A percentile compares a stretch with the other conserved stretches of the same genome.
These are phyloP conservation scores for Calyptomena viridis DNA, from an alignment of 2,113 vertebrate species.

Conservation along the genomic window DNA sequence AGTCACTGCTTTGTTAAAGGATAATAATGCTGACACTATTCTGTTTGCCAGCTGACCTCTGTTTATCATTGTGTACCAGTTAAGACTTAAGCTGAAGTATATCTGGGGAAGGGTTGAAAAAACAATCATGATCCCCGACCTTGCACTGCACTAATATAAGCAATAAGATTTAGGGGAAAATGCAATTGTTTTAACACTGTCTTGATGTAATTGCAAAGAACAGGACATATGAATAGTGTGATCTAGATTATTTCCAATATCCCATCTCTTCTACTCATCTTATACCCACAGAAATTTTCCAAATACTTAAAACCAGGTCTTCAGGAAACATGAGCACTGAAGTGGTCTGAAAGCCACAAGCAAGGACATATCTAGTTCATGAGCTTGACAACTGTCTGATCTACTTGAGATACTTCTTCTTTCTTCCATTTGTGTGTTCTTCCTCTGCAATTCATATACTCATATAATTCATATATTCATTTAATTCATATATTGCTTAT, in stretches of 20 bases:
- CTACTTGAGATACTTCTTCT: not conserved
- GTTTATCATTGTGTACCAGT: conserved; percentile 15
- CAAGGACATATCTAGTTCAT: not conserved
- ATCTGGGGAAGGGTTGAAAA: not conserved
- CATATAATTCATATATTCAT: too few relatives aligned
- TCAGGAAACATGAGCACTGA: not conserved
- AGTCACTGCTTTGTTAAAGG: conserved; percentile 39
- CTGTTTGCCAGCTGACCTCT: conserved; percentile 61
- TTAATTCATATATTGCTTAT: not conserved
- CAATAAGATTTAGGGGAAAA: not conserved
- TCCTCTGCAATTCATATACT: not conserved
- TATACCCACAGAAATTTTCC: not conserved
- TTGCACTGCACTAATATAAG: not conserved
- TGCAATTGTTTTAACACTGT: not conserved
- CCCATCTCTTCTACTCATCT: not conserved
- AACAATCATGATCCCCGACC: not conserved
- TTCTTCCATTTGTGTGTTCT: not conserved
- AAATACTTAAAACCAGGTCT: not conserved
- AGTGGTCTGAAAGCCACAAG: not conserved
- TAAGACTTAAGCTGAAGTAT: not conserved
- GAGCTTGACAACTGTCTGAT: not conserved
- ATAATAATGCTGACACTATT: conserved; percentile 51
- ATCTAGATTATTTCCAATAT: not conserved
- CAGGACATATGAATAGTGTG: not conserved
- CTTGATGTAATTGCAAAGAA: not conserved